phyloP scores from a whole-genome alignment of 2,113 vertebrate genomes.

The Antechinus flavipes region DNA sequence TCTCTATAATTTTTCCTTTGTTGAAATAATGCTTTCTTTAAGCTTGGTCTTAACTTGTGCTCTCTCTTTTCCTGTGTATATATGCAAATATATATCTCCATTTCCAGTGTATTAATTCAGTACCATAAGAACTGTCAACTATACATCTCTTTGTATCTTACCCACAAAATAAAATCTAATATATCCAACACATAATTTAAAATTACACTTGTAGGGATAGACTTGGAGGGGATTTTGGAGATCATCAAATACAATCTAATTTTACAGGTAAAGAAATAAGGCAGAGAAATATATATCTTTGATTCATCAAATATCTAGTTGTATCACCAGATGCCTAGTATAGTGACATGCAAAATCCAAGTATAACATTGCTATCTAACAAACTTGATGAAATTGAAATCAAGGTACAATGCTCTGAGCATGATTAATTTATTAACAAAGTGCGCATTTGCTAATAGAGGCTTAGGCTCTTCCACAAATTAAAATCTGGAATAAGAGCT shows the following conservation, averaged over 20 bases:
- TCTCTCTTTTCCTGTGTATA: not conserved
- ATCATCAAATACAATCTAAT: not conserved
- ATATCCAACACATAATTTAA: not conserved
- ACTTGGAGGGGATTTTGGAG: not conserved
- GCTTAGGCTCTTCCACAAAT: not conserved
- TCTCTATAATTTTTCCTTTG: not conserved
- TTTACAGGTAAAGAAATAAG: not conserved
- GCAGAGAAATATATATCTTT: not conserved
- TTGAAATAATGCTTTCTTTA: not conserved
- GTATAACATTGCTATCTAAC: too few species aligned
- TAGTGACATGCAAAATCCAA: not conserved
- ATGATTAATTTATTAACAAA: not conserved
- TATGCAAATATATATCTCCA: too few species aligned
- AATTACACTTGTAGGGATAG: not conserved
- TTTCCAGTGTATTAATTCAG: too few species aligned
- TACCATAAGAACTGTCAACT: too few species aligned
- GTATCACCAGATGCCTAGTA: too few species aligned
- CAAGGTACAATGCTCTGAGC: not conserved
- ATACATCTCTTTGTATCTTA: too few species aligned
- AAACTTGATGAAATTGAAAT: not conserved
- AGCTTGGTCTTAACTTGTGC: not conserved
- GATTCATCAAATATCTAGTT: not conserved
- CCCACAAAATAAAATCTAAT: too few species aligned
- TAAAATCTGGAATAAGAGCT: not conserved
- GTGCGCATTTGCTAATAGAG: not conserved